These are phyloP conservation scores for Phenganax stokvisi DNA, from an alignment of 92 coral and sea anemone genomes.

Conservation along the genomic window DNA sequence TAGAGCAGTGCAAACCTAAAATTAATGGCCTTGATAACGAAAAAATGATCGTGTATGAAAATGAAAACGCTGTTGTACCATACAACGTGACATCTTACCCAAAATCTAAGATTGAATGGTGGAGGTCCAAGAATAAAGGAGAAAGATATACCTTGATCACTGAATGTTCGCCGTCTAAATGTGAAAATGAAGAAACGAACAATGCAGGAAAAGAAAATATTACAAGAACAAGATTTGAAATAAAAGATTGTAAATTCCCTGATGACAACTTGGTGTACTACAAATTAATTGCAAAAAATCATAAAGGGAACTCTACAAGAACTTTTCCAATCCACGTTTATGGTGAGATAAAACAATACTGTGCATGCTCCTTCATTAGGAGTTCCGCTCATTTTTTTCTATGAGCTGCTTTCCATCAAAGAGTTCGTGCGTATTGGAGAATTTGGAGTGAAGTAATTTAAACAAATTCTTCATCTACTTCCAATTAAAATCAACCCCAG, in stretches of 20 bases:
- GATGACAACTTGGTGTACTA: background rate
- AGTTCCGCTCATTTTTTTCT: background rate
- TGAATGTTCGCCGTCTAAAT: background rate
- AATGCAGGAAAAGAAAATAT: background rate
- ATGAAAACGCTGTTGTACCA: background rate
- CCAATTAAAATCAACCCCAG: too few species aligned
- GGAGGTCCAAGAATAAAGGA: background rate
- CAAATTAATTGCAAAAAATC: background rate
- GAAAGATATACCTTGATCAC: background rate
- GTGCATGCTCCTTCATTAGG: background rate
- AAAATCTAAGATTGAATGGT: background rate
- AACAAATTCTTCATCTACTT: too few species aligned
- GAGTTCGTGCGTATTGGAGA: background rate
- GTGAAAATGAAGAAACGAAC: background rate
- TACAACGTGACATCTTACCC: constrained; percentile 22
- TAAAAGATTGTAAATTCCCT: background rate
- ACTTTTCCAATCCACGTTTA: background rate
- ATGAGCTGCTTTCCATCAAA: background rate
- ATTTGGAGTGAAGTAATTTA: background rate
- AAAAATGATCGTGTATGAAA: background rate
- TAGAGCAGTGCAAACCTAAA: background rate
- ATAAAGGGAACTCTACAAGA: background rate
- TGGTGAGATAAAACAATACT: background rate
- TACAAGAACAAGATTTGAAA: constrained; percentile 10
- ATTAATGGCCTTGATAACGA: background rate